These are phyloP conservation scores for Yponomeuta sedellus DNA, from an alignment of 2,888 invertebrate species.

Conservation along the genomic window DNA sequence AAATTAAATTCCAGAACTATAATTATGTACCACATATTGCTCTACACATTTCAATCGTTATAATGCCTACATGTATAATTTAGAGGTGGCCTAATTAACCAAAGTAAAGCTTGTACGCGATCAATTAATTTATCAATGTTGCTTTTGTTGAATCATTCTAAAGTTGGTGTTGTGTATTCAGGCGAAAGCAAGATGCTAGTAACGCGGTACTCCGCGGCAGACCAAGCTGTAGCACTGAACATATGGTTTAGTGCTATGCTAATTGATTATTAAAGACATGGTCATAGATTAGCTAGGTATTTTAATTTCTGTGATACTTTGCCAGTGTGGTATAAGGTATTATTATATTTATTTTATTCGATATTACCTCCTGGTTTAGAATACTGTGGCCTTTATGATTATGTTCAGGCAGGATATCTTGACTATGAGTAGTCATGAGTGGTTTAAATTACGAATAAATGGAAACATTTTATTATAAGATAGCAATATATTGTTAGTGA, in stretches of 20 bases:
- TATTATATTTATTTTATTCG: conserved; percentile 40
- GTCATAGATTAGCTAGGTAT: conserved; percentile 68
- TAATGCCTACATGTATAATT: not conserved
- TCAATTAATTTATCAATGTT: not conserved
- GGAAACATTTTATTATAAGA: conserved; percentile 4
- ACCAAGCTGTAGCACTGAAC: not conserved
- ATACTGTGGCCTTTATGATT: conserved; percentile 6
- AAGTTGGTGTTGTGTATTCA: not conserved
- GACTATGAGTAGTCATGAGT: not conserved
- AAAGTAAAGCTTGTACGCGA: conserved; percentile 1
- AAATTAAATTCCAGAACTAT: too few species aligned
- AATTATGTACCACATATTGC: not conserved
- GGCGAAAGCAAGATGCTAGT: not conserved
- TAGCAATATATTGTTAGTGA: conserved; percentile 13
- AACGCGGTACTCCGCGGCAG: not conserved
- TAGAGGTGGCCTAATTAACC: not conserved
- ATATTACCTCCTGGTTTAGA: conserved; percentile 11
- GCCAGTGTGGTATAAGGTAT: conserved; percentile 70
- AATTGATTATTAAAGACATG: conserved; percentile 42
- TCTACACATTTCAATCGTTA: not conserved
- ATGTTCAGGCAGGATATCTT: conserved; percentile 2
- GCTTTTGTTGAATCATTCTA: not conserved
- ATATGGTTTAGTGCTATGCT: conserved; percentile 11
- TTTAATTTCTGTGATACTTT: conserved; percentile 76
- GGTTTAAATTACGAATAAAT: not conserved